Percentiles rank a stretch among this genome's conserved stretches.
Conservation (phyloP, 2,113 vertebrate genomes). For the Platichthys flesus region DNA sequence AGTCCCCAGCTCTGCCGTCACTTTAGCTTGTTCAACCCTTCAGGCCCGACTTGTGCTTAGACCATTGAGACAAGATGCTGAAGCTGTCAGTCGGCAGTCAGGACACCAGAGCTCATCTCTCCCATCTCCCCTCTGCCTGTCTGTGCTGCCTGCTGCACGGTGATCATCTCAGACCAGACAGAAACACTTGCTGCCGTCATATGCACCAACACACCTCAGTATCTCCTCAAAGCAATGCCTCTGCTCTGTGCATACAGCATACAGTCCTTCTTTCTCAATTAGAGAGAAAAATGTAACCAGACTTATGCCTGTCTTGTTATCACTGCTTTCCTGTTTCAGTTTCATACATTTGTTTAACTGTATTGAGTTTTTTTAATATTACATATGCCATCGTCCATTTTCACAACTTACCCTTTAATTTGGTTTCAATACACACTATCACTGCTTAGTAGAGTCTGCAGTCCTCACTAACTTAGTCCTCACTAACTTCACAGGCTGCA, state of each 20-base stretch:
- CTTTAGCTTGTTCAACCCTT: too few species aligned
- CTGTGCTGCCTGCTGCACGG: conserved; percentile 52
- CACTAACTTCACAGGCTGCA: not conserved
- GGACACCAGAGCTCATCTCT: conserved; percentile 46
- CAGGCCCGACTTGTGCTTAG: conserved; percentile 30
- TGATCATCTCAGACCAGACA: conserved; percentile 57
- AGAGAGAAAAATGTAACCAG: not conserved
- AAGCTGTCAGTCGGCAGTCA: conserved; percentile 57
- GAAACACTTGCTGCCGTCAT: conserved; percentile 56
- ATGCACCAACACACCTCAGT: conserved; percentile 43
- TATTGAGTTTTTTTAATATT: not conserved
- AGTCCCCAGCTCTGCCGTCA: too few species aligned
- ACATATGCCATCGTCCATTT: conserved; percentile 7
- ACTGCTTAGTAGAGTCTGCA: conserved; percentile 21
- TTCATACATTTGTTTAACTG: not conserved
- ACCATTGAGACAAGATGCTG: conserved; percentile 20
- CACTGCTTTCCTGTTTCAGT: too few species aligned
- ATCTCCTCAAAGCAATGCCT: conserved; percentile 1
- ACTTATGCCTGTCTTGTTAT: too few species aligned
- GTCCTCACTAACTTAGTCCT: conserved; percentile 5
- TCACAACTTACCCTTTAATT: not conserved
- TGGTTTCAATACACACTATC: conserved; percentile 13
- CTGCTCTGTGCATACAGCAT: not conserved
- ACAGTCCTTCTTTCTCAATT: conserved; percentile 20
- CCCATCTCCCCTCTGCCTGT: conserved; percentile 29